A percentile compares a stretch with the other conserved stretches of the same genome.
Evolutionary conservation across 2,797 vertebrate genomes (phyloP).

Genomic region (Enteromius anoplus): DNA sequence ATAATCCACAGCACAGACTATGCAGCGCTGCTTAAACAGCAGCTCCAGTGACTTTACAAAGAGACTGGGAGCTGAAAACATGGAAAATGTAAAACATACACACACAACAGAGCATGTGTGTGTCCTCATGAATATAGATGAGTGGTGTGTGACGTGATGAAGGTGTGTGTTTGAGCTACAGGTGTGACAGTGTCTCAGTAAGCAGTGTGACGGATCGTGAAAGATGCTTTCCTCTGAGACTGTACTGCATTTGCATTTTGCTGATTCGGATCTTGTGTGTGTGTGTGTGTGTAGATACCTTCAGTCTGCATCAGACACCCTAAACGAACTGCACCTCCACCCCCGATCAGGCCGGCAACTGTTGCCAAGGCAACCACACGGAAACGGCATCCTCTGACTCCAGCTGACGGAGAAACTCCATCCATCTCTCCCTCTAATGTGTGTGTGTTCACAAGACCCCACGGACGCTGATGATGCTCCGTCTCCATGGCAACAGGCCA

Average conservation of each 20-base stretch:
- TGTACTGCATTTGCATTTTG: slow-evolving; percentile 16
- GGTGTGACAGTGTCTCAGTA: neutral
- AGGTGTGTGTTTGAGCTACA: neutral
- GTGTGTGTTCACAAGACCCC: slow-evolving; percentile 50
- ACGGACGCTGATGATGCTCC: slow-evolving; percentile 43
- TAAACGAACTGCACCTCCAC: slow-evolving; percentile 54
- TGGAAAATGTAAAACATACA: neutral
- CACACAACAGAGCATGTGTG: neutral
- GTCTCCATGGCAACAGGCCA: slow-evolving; percentile 63
- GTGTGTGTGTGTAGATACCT: slow-evolving; percentile 40
- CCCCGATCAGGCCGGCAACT: slow-evolving; percentile 48
- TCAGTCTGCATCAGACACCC: slow-evolving; percentile 52
- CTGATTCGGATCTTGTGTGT: slow-evolving; percentile 47
- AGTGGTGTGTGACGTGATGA: neutral
- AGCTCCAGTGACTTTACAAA: neutral
- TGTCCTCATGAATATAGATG: neutral
- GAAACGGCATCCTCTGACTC: slow-evolving; percentile 56
- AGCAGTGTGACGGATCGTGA: neutral
- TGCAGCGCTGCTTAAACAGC: neutral
- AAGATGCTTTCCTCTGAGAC: neutral
- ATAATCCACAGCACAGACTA: neutral
- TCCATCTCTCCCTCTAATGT: slow-evolving; percentile 18
- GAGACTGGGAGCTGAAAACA: neutral
- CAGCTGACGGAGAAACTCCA: slow-evolving; percentile 46
- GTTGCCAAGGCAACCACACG: slow-evolving; percentile 58